A percentile compares a stretch with the other conserved stretches of the same genome.
phyloP scores from a whole-genome alignment of 2,113 vertebrate genomes.

The Oxyruncus cristatus region DNA sequence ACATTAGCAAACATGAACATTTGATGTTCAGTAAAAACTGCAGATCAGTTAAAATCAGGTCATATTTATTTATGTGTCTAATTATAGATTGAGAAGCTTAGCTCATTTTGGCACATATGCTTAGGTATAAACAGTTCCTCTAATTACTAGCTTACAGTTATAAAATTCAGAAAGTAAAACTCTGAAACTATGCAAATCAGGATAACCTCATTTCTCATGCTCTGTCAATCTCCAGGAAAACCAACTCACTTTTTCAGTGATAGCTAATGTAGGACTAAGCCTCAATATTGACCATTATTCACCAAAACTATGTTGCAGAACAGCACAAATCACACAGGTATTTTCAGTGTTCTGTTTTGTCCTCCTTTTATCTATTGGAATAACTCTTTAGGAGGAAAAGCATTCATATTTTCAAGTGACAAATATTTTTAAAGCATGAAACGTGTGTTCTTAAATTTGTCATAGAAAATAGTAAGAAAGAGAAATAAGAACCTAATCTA shows the following conservation, averaged over 20 bases:
- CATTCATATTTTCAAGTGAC: background rate
- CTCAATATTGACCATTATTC: background rate
- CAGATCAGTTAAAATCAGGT: background rate
- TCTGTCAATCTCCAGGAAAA: background rate
- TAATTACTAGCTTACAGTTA: conserved; percentile 5
- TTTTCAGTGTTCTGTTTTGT: background rate
- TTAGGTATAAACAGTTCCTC: background rate
- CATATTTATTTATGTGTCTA: conserved; percentile 5
- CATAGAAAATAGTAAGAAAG: background rate
- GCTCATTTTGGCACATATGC: background rate
- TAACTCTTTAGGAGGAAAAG: background rate
- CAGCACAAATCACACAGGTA: background rate
- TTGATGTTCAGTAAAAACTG: background rate
- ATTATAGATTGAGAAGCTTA: conserved; percentile 18
- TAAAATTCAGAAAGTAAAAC: background rate
- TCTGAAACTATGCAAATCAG: background rate
- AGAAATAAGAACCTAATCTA: background rate
- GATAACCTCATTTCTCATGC: background rate
- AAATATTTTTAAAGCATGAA: background rate
- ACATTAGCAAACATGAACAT: background rate
- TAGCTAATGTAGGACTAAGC: background rate
- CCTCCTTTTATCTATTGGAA: background rate
- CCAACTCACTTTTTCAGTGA: background rate
- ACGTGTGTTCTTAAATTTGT: background rate
- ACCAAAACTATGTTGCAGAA: background rate